Evolutionary conservation across 2,113 vertebrate genomes (phyloP).

Genomic region (Catharus minimus): DNA sequence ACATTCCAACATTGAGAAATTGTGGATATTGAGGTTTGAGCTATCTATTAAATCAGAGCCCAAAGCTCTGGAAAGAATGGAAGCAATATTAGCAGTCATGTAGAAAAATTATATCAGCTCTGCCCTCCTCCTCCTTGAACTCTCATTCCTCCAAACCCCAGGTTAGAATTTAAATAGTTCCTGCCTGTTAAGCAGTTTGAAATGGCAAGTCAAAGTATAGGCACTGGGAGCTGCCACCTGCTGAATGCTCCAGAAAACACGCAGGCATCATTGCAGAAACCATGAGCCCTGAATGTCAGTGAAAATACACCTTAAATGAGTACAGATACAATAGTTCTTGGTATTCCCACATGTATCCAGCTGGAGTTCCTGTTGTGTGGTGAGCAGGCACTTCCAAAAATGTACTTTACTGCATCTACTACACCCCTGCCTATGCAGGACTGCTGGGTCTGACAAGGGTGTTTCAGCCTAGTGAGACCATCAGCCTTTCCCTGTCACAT

Average conservation of each 20-base stretch:
- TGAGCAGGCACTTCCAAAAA: not conserved
- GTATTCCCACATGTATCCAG: accelerated
- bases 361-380: not conserved
- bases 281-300: not conserved
- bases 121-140: not conserved
- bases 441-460: not conserved
- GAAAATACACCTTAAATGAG: not conserved
- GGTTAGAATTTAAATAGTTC: not conserved
- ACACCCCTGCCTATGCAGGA: not conserved
- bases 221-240: not conserved
- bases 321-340: not conserved
- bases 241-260: not conserved
- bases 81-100: not conserved
- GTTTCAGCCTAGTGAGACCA: not conserved
- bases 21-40: not conserved
- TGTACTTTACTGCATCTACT: not conserved
- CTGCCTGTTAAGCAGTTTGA: not conserved
- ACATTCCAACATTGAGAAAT: not conserved
- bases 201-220: not conserved
- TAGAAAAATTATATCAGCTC: not conserved
- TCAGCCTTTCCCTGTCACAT: not conserved
- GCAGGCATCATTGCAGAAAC: not conserved
- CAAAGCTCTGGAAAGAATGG: not conserved
- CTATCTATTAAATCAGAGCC: not conserved
- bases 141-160: not conserved